A percentile compares a stretch with the other conserved stretches of the same genome.
Evolutionary conservation across 2,797 vertebrate genomes (phyloP).

Genomic region (Monodelphis domestica): DNA sequence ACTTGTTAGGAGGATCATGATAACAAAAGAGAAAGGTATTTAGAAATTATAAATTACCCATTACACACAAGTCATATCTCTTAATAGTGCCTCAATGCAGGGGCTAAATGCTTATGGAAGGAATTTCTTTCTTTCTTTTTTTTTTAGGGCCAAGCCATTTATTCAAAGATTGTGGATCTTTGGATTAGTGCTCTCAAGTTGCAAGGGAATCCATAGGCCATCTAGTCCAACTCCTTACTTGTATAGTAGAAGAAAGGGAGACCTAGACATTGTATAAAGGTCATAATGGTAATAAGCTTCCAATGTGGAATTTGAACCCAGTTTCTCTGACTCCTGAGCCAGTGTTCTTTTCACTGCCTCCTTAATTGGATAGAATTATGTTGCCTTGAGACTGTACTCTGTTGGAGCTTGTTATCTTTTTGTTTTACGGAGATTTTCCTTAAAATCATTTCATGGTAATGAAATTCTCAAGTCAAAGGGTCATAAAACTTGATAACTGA

Average conservation of each 20-base stretch:
- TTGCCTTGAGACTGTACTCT: not conserved
- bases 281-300: not conserved
- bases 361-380: not conserved
- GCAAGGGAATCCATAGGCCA: not conserved
- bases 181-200: not conserved
- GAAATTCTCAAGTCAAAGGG: not conserved
- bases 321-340: not conserved
- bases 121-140: not conserved
- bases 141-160: not conserved
- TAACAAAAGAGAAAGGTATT: constrained; percentile 52
- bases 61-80: constrained; percentile 38
- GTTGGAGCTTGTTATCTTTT: not conserved
- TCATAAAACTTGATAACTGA: not conserved
- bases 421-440: not conserved
- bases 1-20: constrained; percentile 59
- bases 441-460: not conserved
- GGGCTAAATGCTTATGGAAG: not conserved
- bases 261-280: not conserved
- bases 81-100: not conserved
- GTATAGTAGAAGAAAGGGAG: not conserved
- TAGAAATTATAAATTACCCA: constrained; percentile 45
- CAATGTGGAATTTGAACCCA: not conserved
- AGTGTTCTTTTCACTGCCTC: not conserved
- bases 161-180: not conserved
- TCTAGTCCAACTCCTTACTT: not conserved